Conservation (phyloP, 37 sponge, comb jelly and placozoan genomes). For the Axinella damicornis region DNA sequence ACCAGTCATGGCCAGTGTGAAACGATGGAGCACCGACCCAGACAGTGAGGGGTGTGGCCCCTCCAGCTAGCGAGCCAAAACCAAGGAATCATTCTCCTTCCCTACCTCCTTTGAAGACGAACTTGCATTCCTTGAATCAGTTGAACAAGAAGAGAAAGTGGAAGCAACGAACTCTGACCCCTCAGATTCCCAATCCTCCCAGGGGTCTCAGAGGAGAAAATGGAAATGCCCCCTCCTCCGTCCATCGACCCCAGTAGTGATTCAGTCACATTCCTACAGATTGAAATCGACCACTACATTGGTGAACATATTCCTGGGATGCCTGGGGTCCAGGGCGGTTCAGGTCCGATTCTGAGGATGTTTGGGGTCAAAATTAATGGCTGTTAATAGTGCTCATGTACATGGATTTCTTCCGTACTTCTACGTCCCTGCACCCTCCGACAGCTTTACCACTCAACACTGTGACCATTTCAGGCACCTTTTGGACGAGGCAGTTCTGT, state of each 20-base stretch:
- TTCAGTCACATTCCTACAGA: slow-evolving; percentile 84
- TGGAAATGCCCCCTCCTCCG: slow-evolving; percentile 59
- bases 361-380: slow-evolving; percentile 91
- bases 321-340: slow-evolving; percentile 71
- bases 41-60: neutral
- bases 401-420: slow-evolving; percentile 97
- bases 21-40: neutral
- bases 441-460: slow-evolving; percentile 39
- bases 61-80: neutral
- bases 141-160: slow-evolving; percentile 2
- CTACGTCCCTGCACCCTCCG: slow-evolving; percentile 74
- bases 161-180: slow-evolving; percentile 13
- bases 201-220: neutral
- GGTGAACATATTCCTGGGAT: slow-evolving; percentile 71
- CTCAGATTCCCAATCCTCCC: neutral
- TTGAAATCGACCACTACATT: slow-evolving; percentile 90
- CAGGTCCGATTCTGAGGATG: slow-evolving; percentile 88
- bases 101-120: slow-evolving; percentile 32
- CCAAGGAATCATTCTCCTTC: neutral
- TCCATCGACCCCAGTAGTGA: slow-evolving; percentile 41
- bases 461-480: slow-evolving; percentile 60
- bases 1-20: neutral
- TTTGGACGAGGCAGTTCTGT: slow-evolving; percentile 67
- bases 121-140: slow-evolving; percentile 37
- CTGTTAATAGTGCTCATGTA: slow-evolving; percentile 87